These are phyloP conservation scores for Cryptoprocta ferox DNA, from an alignment of 2,797 vertebrate genomes.

Conservation along the genomic window DNA sequence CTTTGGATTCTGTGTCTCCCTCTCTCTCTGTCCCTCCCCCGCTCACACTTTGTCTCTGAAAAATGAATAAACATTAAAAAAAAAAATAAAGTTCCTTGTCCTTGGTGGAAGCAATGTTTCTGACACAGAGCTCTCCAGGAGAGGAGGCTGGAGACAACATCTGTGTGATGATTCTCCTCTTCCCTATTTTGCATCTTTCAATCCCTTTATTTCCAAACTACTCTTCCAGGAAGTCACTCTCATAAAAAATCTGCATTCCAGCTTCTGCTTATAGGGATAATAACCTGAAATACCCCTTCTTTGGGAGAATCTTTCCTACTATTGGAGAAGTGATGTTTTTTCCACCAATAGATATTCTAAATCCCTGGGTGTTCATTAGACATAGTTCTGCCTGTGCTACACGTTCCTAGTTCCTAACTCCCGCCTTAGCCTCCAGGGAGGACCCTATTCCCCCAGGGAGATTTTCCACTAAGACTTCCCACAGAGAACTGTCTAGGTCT, in stretches of 20 bases:
- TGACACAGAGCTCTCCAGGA: background rate
- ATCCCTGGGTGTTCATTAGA: background rate
- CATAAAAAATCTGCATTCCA: background rate
- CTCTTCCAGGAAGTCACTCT: background rate
- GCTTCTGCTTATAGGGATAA: background rate
- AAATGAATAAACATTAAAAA: too few species aligned
- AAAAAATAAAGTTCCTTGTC: background rate
- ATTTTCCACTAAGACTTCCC: background rate
- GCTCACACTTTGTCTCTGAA: too few species aligned
- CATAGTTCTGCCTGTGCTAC: background rate
- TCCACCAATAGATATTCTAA: background rate
- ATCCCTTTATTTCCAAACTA: background rate
- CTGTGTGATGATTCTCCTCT: background rate
- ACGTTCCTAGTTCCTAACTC: accelerated
- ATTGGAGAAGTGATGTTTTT: background rate
- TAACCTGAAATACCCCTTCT: accelerated
- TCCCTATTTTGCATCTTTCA: too few species aligned
- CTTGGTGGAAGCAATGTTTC: background rate
- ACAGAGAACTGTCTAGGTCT: background rate
- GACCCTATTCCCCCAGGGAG: background rate
- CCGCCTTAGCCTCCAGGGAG: background rate
- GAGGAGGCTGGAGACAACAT: too few species aligned
- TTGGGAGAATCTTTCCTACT: background rate
- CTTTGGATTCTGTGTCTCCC: too few species aligned
- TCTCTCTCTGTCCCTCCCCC: too few species aligned